Percentiles rank a stretch among this genome's conserved stretches.
Evolutionary conservation across 2,797 vertebrate species (phyloP).

Genomic region (Naso thynnoides): DNA sequence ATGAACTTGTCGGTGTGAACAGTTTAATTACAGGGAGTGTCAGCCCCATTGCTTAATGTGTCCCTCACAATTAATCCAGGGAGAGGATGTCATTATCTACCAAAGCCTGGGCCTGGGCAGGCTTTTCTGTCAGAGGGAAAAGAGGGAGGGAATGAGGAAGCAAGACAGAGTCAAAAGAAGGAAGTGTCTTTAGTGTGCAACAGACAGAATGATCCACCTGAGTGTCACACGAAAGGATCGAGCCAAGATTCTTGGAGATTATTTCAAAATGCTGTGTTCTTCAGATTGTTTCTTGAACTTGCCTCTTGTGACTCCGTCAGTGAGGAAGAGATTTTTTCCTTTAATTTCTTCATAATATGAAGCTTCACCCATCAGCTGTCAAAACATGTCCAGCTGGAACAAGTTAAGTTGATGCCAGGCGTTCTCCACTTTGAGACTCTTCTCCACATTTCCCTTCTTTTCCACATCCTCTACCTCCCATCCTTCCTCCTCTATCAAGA

Average conservation of each 20-base stretch:
- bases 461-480: constrained; percentile 14
- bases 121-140: constrained; percentile 59
- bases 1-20: constrained; percentile 79
- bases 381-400: constrained; percentile 81
- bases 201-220: constrained; percentile 31
- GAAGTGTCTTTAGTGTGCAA: constrained; percentile 51
- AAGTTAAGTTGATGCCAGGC: constrained; percentile 76
- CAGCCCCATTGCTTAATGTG: constrained; percentile 81
- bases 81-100: constrained; percentile 84
- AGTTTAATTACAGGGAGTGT: constrained; percentile 85
- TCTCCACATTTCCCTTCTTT: constrained; percentile 9
- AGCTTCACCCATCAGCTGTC: constrained; percentile 80
- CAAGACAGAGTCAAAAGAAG: constrained; percentile 54
- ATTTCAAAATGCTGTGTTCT: constrained; percentile 45
- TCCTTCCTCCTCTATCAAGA: constrained; percentile 36
- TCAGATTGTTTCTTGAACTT: constrained; percentile 45
- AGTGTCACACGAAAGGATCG: constrained; percentile 48
- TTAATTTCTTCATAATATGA: constrained; percentile 76
- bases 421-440: constrained; percentile 50
- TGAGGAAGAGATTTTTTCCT: constrained; percentile 63
- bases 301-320: constrained; percentile 38
- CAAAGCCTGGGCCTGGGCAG: constrained; percentile 73
- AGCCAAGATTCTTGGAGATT: constrained; percentile 31
- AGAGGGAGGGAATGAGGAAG: constrained; percentile 47
- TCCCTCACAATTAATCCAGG: constrained; percentile 84